phyloP scores from a whole-genome alignment of 2,888 invertebrate species.

The Megalurothrips usitatus region DNA sequence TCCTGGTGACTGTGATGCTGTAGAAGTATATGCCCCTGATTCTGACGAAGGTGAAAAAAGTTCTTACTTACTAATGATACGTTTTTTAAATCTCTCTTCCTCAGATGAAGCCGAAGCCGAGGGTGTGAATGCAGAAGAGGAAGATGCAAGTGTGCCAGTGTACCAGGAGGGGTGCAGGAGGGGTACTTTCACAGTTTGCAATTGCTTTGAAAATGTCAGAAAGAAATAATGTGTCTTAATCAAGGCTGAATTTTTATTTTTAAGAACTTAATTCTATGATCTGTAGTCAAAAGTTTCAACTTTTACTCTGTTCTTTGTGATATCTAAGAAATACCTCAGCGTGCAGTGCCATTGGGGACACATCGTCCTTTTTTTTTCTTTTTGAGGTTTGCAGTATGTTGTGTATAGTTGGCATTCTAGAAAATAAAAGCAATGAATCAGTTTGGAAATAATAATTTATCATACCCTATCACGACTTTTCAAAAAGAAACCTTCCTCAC shows the following conservation, averaged over 20 bases:
- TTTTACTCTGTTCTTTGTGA: too few relatives aligned
- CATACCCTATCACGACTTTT: background rate
- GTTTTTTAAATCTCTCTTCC: background rate
- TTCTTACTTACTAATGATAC: too few relatives aligned
- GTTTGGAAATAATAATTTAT: background rate
- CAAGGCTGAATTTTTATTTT: too few relatives aligned
- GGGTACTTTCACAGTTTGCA: background rate
- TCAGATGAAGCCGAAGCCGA: too few relatives aligned
- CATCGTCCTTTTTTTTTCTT: background rate
- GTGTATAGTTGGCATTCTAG: background rate
- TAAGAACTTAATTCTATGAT: too few relatives aligned
- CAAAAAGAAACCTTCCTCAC: background rate
- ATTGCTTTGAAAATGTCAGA: background rate
- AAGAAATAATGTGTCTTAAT: too few relatives aligned
- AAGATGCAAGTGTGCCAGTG: too few relatives aligned
- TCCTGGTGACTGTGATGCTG: background rate
- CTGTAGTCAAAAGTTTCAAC: too few relatives aligned
- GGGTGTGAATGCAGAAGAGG: too few relatives aligned
- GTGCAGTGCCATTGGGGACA: background rate
- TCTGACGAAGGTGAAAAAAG: background rate
- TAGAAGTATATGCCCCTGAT: background rate
- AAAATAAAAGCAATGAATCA: background rate
- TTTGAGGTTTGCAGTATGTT: background rate
- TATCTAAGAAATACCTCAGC: background rate
- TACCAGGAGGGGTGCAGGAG: too few relatives aligned